Evolutionary conservation across 2,888 invertebrate genomes (phyloP), one percentile per base, ranked within the genome.

Genomic region (Microctonus aethiopoides): DNA sequence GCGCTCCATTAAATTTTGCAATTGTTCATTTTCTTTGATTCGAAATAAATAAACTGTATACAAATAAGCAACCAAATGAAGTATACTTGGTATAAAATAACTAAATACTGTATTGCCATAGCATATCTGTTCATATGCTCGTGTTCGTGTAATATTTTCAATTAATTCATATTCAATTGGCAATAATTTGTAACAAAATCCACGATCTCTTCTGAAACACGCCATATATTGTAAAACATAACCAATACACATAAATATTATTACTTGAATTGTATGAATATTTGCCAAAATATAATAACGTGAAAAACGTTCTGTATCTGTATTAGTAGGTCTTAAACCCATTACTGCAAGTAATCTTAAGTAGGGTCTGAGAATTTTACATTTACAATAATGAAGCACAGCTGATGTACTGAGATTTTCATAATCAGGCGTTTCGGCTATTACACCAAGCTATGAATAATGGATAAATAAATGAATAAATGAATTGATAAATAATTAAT

Each of bases 1-100:
- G 78, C 94, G 89, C 85, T 95, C 95, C 91, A 95, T 94, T 62
- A 95, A 88, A 87, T 93, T 93, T 78, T 94, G 94, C 64, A 95
- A 85, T 79, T 95, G 94, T 82, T 95, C 95, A 81, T 94, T 94
- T 83, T 95, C 94, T 36, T 92, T 91, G 75, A 92, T 89, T 78
- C 94, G 89, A 83, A 94, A 93, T 63, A 94, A 88, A 80, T 92
- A 91, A 66, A 94, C 88, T 0, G 94, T 92, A 75, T 94, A 92
- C 16, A 93, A 78, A 81, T 93, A 95, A 13, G 93, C 94, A 57
- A 89, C 74, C 67, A 95, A 89, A 86, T 95, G 94, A 32, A 95
- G 86, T 63, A 90, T 77, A 84, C 92, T 92, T 3, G 95, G 95
- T 60, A 94, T 89, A 22, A 94, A 87, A 80, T 93, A 94, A 36